Evolutionary conservation across 2,888 invertebrate species (phyloP).

Genomic region (Onchidella celtica): DNA sequence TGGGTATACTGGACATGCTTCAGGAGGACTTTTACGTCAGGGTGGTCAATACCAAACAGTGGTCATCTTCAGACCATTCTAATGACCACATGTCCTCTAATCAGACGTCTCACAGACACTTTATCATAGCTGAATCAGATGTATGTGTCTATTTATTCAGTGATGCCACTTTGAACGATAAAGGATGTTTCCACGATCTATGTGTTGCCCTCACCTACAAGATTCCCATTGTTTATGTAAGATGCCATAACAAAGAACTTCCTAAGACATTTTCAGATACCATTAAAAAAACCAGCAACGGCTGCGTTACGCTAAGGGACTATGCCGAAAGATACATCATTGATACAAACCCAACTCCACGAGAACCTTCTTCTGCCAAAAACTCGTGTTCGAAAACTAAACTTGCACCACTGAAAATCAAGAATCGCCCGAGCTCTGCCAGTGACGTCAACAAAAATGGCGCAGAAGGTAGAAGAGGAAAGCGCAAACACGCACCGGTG

Average conservation of each 20-base stretch:
- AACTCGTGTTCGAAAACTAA: neutral
- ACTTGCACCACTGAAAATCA: slow-evolving; percentile 9
- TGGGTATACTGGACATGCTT: slow-evolving; percentile 29
- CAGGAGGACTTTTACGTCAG: slow-evolving; percentile 32
- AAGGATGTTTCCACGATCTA: slow-evolving; percentile 27
- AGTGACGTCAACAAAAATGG: neutral
- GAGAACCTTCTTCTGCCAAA: neutral
- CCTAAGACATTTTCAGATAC: slow-evolving; percentile 25
- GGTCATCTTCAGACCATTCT: neutral
- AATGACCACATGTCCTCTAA: neutral
- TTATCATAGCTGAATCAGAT: slow-evolving; percentile 16
- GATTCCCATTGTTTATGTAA: slow-evolving; percentile 36
- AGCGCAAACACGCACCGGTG: neutral
- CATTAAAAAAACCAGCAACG: slow-evolving; percentile 15
- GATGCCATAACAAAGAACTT: neutral
- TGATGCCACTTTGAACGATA: slow-evolving; percentile 20
- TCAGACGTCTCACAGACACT: neutral
- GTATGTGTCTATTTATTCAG: slow-evolving; percentile 37
- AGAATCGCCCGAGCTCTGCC: slow-evolving; percentile 6
- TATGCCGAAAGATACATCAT: neutral
- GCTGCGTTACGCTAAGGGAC: slow-evolving; percentile 27
- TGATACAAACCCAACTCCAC: neutral
- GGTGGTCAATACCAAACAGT: neutral
- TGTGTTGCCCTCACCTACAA: slow-evolving; percentile 15
- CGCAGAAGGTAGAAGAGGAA: neutral